phyloP scores from a whole-genome alignment of 2,113 vertebrate species.

The Xenus cinereus region DNA sequence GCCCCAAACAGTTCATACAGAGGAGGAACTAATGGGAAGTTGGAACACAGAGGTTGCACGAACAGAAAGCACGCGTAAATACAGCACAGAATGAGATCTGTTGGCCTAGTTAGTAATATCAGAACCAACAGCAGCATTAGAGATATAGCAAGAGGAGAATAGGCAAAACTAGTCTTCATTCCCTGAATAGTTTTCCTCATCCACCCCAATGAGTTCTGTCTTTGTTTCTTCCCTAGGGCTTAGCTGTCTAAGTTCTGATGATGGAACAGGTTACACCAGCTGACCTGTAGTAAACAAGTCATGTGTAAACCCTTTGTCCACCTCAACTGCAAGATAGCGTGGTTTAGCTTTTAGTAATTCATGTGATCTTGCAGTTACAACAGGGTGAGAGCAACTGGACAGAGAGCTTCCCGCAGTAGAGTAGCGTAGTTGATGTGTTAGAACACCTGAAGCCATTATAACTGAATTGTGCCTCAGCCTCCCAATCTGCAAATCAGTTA shows the following conservation, averaged over 20 bases:
- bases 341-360: not conserved
- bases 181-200: not conserved
- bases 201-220: not conserved
- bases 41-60: not conserved
- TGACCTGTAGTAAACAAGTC: not conserved
- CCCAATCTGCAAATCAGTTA: not conserved
- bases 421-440: not conserved
- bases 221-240: not conserved
- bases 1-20: not conserved
- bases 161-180: not conserved
- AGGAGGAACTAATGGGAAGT: not conserved
- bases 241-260: not conserved
- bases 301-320: not conserved
- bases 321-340: not conserved
- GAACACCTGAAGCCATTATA: not conserved
- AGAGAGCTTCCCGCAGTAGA: not conserved
- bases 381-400: not conserved
- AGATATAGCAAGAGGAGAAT: not conserved
- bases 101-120: not conserved
- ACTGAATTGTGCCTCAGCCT: not conserved
- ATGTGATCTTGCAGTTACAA: not conserved
- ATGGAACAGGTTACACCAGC: not conserved
- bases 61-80: not conserved
- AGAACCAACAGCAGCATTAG: not conserved
- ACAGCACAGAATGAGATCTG: not conserved